Percentiles rank a stretch among this genome's conserved stretches.
Evolutionary conservation across 2,888 invertebrate genomes (phyloP).

Genomic region (Pachydiplax longipennis): DNA sequence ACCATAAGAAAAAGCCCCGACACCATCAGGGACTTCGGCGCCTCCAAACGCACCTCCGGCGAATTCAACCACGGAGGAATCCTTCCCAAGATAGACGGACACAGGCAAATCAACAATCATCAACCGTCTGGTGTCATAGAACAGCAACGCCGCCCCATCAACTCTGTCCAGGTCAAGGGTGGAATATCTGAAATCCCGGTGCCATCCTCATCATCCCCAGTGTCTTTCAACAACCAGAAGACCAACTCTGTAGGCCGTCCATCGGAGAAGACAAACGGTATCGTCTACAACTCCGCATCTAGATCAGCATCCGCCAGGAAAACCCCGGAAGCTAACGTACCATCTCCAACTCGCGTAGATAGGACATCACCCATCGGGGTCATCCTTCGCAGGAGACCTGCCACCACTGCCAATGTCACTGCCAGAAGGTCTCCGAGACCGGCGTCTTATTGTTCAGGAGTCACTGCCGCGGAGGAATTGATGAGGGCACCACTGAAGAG

Average conservation of each 20-base stretch:
- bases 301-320: not conserved
- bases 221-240: not conserved
- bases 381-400: not conserved
- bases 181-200: not conserved
- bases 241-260: not conserved
- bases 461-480: not conserved
- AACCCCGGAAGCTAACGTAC: not conserved
- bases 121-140: not conserved
- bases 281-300: not conserved
- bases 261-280: not conserved
- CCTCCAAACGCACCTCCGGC: not conserved
- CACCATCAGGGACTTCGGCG: not conserved
- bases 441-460: constrained; percentile 24
- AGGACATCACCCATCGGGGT: constrained; percentile 2
- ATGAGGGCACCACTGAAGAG: not conserved
- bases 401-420: constrained; percentile 11
- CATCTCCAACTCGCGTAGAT: not conserved
- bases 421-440: constrained; percentile 30
- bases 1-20: not conserved
- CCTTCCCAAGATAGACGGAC: not conserved
- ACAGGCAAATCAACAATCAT: not conserved
- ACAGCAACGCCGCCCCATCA: not conserved
- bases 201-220: not conserved
- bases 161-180: not conserved
- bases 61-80: not conserved